These are phyloP conservation scores for Drosophila lutescens DNA, from an alignment of 2,888 invertebrate genomes.

Conservation along the genomic window DNA sequence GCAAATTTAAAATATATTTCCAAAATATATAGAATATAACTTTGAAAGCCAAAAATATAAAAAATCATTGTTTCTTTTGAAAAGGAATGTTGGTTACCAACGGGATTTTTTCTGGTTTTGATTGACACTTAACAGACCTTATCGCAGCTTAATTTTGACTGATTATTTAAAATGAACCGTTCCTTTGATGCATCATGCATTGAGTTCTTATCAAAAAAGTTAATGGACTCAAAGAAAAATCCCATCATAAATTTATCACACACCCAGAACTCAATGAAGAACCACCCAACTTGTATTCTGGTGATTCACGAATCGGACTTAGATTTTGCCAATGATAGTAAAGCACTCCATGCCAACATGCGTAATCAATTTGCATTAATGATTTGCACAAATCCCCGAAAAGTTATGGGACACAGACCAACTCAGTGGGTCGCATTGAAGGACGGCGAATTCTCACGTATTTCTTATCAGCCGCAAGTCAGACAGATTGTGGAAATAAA, in stretches of 20 bases:
- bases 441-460: constrained; percentile 55
- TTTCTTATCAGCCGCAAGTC: constrained; percentile 55
- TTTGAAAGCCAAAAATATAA: constrained; percentile 46
- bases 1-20: constrained; percentile 53
- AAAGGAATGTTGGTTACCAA: not conserved
- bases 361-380: constrained; percentile 38
- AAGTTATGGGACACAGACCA: constrained; percentile 3
- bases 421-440: constrained; percentile 10
- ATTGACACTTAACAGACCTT: not conserved
- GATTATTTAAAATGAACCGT: not conserved
- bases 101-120: not conserved
- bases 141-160: not conserved
- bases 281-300: not conserved
- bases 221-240: not conserved
- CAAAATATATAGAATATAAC: constrained; percentile 55
- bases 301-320: constrained; percentile 9
- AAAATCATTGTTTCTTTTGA: constrained; percentile 7
- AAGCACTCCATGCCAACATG: constrained; percentile 16
- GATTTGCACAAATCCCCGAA: constrained; percentile 24
- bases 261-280: not conserved
- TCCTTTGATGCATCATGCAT: constrained; percentile 4
- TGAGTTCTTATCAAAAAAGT: not conserved
- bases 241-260: constrained; percentile 2
- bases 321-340: constrained; percentile 11
- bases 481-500: constrained; percentile 37